Percentiles rank a stretch among this genome's conserved stretches.
phyloP scores from a whole-genome alignment of 2,797 vertebrate genomes.

The Phylloscopus collybita region DNA sequence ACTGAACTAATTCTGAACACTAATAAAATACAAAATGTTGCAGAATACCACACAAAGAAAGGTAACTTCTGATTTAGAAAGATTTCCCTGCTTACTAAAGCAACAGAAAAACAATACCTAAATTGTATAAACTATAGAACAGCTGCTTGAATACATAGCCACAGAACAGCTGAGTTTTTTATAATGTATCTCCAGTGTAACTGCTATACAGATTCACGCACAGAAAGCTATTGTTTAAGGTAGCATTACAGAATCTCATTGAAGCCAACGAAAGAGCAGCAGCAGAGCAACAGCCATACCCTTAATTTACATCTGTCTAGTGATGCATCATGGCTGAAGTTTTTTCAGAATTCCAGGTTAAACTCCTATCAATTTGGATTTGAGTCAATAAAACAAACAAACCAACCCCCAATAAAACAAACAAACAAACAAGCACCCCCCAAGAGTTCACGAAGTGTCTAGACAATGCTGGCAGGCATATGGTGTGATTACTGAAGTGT shows the following conservation, averaged over 20 bases:
- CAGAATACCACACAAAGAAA: neutral
- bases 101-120: neutral
- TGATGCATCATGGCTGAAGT: neutral
- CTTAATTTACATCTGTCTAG: neutral
- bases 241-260: neutral
- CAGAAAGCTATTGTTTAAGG: conserved; percentile 48
- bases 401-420: neutral
- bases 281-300: neutral
- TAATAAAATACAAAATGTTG: neutral
- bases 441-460: neutral
- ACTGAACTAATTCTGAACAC: neutral
- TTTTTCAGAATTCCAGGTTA: neutral
- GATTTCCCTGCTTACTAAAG: neutral
- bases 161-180: neutral
- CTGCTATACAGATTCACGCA: neutral
- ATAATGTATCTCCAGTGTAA: neutral
- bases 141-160: neutral
- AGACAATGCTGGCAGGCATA: neutral
- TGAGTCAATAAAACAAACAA: neutral
- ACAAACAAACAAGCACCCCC: neutral
- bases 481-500: neutral
- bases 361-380: neutral
- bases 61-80: neutral
- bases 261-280: conserved; percentile 20
- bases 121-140: conserved; percentile 9